phyloP scores from a whole-genome alignment of 1,140 invertebrate species.

The Pachypeltis micranthus region DNA sequence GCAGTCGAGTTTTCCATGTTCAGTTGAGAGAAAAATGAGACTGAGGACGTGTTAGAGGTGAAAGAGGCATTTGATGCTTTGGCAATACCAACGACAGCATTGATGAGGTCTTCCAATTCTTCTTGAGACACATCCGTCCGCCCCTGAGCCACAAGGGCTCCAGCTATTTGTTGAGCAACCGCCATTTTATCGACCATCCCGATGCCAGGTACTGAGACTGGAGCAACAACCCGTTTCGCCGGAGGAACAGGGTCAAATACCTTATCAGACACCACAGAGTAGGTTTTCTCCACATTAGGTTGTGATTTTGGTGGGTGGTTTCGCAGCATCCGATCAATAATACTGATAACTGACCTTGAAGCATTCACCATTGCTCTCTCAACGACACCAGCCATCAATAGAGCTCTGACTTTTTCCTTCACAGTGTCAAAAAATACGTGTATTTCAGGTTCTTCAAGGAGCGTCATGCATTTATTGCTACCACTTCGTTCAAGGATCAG shows the following conservation, averaged over 20 bases:
- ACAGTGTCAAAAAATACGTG: constrained; percentile 66
- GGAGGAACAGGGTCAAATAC: background rate
- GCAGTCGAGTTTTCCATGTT: constrained; percentile 21
- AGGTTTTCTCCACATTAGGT: too few relatives aligned
- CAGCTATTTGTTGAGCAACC: constrained; percentile 64
- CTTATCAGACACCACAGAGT: background rate
- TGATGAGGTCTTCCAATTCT: constrained; percentile 61
- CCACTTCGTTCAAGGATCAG: constrained; percentile 61
- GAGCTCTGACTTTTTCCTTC: constrained; percentile 73
- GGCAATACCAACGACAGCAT: constrained; percentile 57
- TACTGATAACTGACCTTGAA: constrained; percentile 41
- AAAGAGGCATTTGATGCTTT: constrained; percentile 33
- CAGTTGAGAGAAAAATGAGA: constrained; percentile 28
- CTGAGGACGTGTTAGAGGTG: constrained; percentile 37
- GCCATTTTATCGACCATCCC: constrained; percentile 55
- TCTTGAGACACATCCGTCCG: constrained; percentile 61
- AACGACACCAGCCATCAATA: constrained; percentile 61
- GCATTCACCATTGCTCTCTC: constrained; percentile 47
- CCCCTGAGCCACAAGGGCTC: constrained; percentile 58
- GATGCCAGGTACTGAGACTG: constrained; percentile 49
- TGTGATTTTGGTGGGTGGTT: constrained; percentile 19
- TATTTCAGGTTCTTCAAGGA: constrained; percentile 54
- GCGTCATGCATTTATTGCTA: constrained; percentile 53
- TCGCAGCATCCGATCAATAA: constrained; percentile 27
- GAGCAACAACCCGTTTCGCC: constrained; percentile 33